These are phyloP conservation scores for Silvanus unidentatus DNA, from an alignment of 2,888 invertebrate species.

Conservation along the genomic window DNA sequence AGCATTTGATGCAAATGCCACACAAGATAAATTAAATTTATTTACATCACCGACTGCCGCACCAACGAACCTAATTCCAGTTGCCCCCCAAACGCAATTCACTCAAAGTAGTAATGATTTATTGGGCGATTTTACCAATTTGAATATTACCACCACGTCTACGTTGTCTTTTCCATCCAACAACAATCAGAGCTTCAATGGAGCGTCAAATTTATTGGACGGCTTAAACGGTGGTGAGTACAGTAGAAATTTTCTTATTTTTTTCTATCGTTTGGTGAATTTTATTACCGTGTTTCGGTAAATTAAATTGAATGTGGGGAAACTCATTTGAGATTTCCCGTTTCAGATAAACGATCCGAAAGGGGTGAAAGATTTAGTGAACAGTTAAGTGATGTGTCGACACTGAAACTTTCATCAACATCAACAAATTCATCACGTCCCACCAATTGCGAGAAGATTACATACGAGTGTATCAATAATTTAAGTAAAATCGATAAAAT, in stretches of 20 bases:
- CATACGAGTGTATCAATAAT: slow-evolving; percentile 14
- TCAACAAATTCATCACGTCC: slow-evolving; percentile 4
- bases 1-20: slow-evolving; percentile 53
- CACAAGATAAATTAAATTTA: slow-evolving; percentile 6
- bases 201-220: slow-evolving; percentile 17
- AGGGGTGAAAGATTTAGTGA: slow-evolving; percentile 15
- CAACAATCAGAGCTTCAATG: slow-evolving; percentile 16
- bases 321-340: slow-evolving; percentile 45
- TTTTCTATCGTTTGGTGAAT: too few relatives aligned
- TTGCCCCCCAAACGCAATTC: too few relatives aligned
- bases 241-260: background rate
- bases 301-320: slow-evolving; percentile 23
- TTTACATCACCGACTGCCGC: slow-evolving; percentile 7
- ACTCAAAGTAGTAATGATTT: slow-evolving; percentile 28
- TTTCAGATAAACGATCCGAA: slow-evolving; percentile 27
- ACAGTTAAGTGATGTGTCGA: slow-evolving; percentile 24
- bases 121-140: slow-evolving; percentile 35
- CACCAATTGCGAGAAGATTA: slow-evolving; percentile 13
- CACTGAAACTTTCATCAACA: slow-evolving; percentile 35
- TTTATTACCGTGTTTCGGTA: too few relatives aligned
- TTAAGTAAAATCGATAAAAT: slow-evolving; percentile 33
- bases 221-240: slow-evolving; percentile 18
- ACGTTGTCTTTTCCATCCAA: slow-evolving; percentile 2
- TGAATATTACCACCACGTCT: slow-evolving; percentile 21
- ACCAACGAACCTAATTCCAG: slow-evolving; percentile 9